Conservation (phyloP, 1,140 invertebrate species). For the Drosophila takahashii region DNA sequence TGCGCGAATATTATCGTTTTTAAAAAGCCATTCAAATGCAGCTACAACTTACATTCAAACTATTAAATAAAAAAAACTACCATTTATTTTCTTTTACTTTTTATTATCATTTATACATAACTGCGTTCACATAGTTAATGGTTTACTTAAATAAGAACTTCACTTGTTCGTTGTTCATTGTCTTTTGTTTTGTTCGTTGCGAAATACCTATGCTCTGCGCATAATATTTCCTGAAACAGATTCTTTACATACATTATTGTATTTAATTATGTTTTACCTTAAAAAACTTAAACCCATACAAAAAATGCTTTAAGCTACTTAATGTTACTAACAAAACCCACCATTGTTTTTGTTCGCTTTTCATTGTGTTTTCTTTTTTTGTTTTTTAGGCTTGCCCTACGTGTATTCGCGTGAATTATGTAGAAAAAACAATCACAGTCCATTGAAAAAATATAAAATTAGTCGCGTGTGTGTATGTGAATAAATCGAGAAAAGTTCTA, state of each 20-base stretch:
- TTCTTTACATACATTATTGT: conserved; percentile 63
- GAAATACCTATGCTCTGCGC: conserved; percentile 55
- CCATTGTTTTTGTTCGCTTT: conserved; percentile 59
- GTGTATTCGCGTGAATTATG: conserved; percentile 60
- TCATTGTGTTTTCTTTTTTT: conserved; percentile 44
- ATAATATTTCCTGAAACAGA: conserved; percentile 51
- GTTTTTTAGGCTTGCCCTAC: conserved; percentile 37
- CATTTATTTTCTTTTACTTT: conserved; percentile 61
- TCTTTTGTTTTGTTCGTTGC: conserved; percentile 53
- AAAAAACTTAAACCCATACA: conserved; percentile 82
- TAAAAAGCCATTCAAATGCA: neutral
- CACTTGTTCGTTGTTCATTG: conserved; percentile 57
- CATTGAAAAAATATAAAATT: conserved; percentile 82
- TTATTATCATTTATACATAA: conserved; percentile 68
- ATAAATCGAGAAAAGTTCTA: conserved; percentile 39
- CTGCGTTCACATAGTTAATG: conserved; percentile 59
- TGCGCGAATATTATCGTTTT: neutral
- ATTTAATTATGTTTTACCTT: conserved; percentile 80
- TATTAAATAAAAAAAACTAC: neutral
- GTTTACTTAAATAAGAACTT: conserved; percentile 63
- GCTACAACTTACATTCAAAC: neutral
- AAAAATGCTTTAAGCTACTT: conserved; percentile 78
- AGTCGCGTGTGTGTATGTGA: conserved; percentile 58
- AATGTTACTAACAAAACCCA: conserved; percentile 75
- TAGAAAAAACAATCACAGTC: conserved; percentile 81